Evolutionary conservation across 2,888 invertebrate species (phyloP).

Genomic region (Amphipoea oculea): DNA sequence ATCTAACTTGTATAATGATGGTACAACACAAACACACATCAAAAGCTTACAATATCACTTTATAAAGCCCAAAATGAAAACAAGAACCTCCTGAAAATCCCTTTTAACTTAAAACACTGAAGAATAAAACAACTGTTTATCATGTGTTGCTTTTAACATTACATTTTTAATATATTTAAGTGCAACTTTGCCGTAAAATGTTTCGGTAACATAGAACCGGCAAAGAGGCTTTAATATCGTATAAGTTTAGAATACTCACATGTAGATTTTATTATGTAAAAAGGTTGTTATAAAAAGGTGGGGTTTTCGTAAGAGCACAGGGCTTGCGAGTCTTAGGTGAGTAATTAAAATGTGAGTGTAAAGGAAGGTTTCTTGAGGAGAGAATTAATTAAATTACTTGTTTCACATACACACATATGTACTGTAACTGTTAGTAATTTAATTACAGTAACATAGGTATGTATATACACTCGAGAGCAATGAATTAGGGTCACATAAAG

Average conservation of each 20-base stretch:
- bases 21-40: neutral
- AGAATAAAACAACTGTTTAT: conserved; percentile 50
- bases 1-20: neutral
- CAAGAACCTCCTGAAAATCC: conserved; percentile 30
- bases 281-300: conserved; percentile 13
- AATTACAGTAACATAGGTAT: no score
- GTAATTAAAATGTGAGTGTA: conserved; percentile 18
- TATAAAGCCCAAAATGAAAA: conserved; percentile 4
- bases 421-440: no score
- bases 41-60: conserved; percentile 8
- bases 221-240: conserved; percentile 50
- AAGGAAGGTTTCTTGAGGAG: neutral
- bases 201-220: conserved; percentile 43
- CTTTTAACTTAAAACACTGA: conserved; percentile 43
- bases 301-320: neutral
- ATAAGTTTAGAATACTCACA: conserved; percentile 39
- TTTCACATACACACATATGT: neutral
- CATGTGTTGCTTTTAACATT: conserved; percentile 62
- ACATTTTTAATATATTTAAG: conserved; percentile 78
- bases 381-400: neutral
- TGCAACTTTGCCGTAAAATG: conserved; percentile 63
- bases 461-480: no score
- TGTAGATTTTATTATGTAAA: conserved; percentile 44
- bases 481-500: no score
- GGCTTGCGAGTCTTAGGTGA: neutral